A percentile compares a stretch with the other conserved stretches of the same genome.
Evolutionary conservation across 2,113 vertebrate species (phyloP).

Genomic region (Tragulus kanchil): DNA sequence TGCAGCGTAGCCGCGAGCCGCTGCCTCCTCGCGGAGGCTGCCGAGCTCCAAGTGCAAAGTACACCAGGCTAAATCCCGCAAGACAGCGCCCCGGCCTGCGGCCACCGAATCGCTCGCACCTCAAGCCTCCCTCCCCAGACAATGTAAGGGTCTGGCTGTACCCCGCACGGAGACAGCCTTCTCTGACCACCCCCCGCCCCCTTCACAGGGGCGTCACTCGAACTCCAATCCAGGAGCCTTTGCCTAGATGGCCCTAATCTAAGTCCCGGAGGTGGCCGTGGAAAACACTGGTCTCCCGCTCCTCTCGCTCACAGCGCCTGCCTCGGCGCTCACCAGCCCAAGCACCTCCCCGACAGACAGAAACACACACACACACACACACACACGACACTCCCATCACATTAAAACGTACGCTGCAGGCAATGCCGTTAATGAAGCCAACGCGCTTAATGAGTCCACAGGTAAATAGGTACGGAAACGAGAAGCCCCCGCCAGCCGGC

Average conservation of each 20-base stretch:
- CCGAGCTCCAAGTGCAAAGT: background rate
- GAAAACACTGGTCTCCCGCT: background rate
- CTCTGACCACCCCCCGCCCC: background rate
- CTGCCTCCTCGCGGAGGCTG: background rate
- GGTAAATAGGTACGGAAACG: background rate
- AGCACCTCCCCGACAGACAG: slow-evolving; percentile 29
- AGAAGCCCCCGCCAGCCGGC: background rate
- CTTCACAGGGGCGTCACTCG: background rate
- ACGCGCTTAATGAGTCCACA: slow-evolving; percentile 12
- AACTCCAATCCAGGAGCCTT: background rate
- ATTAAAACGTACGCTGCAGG: background rate
- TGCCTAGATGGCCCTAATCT: background rate
- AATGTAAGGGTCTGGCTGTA: background rate
- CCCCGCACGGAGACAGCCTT: background rate
- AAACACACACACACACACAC: background rate
- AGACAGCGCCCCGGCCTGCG: background rate
- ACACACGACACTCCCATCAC: background rate
- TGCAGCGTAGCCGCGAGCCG: background rate
- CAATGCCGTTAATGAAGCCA: slow-evolving; percentile 19
- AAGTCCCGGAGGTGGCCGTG: background rate
- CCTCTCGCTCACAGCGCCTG: background rate
- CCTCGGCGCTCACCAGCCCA: background rate
- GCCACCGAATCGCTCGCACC: background rate
- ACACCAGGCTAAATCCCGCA: background rate
- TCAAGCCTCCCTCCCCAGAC: background rate